Base-by-base conservation (phyloP, 2,113 vertebrate species). In the Ranitomeya variabilis region DNA sequence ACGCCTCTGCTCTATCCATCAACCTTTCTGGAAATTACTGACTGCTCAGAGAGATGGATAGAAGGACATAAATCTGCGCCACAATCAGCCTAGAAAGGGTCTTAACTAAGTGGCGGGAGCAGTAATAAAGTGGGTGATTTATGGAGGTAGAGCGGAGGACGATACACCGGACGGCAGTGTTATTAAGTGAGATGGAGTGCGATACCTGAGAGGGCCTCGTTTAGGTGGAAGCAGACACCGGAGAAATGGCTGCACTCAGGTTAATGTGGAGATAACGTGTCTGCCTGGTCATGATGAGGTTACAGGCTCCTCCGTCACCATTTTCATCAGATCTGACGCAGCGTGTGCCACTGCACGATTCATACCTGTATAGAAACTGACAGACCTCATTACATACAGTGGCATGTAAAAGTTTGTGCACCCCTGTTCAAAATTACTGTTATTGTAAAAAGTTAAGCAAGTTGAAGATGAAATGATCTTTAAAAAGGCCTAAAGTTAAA, bases 121-220 rank as follows among this genome's bases (percentile, higher is more conserved):
- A 52, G 57, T 14, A 62, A 37, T 64, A 82, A 82, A 82, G 31
- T 6, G 18, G 14, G 19, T 83, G 80, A 83, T 83, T 83, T 45
- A 83, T 83, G 37, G 21, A 66, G 19, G 60, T 3, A 37, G 37
- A 83, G 60, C 80, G 14, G 60, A 19, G 37, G 66, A 82, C 80
- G 66, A 82, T n/a, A 45, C 10, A 21, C 62, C 6, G 37, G 80
- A 83, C 52, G n/a, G 80, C 67, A n/a, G 62, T n/a, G 80, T 45
- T 23, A 67, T 67, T 83, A 66, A 52, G 10, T 67, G 60, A 51
- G 80, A 83, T 83, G 45, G 80, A 83, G 52, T n/a, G 19, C 19
- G 60, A 51, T 66, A 52, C 80, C 80, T 6, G 37, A 15, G 37
- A 15, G 60, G 55, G 77, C 19, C 23, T 57, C 77, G 57, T 80